phyloP scores from a whole-genome alignment of 2,113 vertebrate species.

The Dermatemys mawii region DNA sequence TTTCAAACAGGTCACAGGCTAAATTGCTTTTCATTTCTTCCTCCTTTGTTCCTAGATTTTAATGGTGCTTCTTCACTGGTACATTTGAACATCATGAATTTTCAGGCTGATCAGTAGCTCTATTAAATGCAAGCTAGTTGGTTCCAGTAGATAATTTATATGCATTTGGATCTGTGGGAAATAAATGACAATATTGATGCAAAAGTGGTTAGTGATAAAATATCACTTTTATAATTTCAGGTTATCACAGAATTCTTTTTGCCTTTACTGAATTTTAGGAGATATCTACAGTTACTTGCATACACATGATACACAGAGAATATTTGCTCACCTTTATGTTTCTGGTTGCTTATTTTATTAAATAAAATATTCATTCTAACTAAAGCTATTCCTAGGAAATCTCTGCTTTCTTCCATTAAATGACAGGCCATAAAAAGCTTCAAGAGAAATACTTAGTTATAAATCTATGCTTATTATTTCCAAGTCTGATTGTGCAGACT shows the following conservation, averaged over 20 bases:
- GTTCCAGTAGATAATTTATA: accelerated
- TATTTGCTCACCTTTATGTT: accelerated
- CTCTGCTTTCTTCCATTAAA: neutral
- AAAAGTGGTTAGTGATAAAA: neutral
- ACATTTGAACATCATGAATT: neutral
- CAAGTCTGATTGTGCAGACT: neutral
- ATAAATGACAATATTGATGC: accelerated
- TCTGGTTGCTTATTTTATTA: neutral
- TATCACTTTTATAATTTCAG: neutral
- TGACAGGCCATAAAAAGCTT: neutral
- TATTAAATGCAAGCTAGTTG: neutral
- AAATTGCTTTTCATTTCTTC: conserved; percentile 38
- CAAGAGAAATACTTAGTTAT: neutral
- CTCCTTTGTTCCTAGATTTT: conserved; percentile 39
- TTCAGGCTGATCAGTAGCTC: neutral
- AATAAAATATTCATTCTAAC: neutral
- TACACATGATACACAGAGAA: neutral
- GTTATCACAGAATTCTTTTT: neutral
- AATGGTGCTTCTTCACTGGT: neutral
- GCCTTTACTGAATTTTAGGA: neutral
- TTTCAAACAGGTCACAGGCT: conserved; percentile 39
- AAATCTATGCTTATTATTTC: neutral
- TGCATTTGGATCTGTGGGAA: neutral
- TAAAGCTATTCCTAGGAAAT: neutral
- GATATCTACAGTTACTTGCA: neutral